These are phyloP conservation scores for Aelia acuminata DNA, from an alignment of 2,888 invertebrate species.

Conservation along the genomic window DNA sequence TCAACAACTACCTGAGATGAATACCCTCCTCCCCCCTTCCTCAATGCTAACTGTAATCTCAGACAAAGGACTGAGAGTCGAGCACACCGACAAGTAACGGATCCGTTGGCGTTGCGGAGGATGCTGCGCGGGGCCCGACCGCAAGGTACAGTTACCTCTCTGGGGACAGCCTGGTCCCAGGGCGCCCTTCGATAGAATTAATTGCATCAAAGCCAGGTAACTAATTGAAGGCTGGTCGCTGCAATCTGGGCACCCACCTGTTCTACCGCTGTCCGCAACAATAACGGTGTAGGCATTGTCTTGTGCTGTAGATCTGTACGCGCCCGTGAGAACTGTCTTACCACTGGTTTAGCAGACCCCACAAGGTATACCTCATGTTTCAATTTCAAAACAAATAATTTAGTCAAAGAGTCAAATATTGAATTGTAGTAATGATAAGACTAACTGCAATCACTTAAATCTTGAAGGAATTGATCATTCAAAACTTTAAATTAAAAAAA, in stretches of 20 bases:
- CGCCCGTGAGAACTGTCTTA: not conserved
- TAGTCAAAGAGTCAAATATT: too few species aligned
- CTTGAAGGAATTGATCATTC: too few species aligned
- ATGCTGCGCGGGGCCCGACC: not conserved
- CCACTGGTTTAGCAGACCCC: not conserved
- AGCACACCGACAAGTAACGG: not conserved
- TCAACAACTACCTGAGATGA: not conserved
- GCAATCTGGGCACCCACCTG: not conserved
- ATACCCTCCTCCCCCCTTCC: not conserved
- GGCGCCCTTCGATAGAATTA: constrained; percentile 3
- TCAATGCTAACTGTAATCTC: constrained; percentile 34
- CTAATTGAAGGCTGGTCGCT: not conserved
- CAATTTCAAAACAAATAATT: too few species aligned
- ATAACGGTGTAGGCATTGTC: not conserved
- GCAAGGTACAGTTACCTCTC: not conserved
- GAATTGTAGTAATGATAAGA: too few species aligned
- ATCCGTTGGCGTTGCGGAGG: not conserved
- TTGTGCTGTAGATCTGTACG: not conserved
- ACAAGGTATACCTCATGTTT: not conserved
- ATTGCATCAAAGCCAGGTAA: not conserved
- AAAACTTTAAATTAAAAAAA: too few species aligned
- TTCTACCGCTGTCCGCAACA: not conserved
- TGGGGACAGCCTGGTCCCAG: not conserved
- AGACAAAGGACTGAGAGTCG: not conserved
- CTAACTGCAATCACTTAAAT: too few species aligned